Conservation (phyloP, 2,888 invertebrate species). For the Cosmia pyralina region DNA sequence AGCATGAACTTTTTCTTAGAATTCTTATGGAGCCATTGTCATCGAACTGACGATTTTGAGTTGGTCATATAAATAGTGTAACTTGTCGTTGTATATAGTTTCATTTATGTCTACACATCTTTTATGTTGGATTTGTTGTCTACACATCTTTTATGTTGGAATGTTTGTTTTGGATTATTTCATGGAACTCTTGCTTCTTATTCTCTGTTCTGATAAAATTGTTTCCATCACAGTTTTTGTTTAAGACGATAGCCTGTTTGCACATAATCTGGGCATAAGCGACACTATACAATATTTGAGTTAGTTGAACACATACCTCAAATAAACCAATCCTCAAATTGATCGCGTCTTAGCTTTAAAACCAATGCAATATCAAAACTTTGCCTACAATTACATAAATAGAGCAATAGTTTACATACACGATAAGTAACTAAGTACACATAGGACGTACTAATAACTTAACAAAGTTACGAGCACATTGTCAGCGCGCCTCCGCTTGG, state of each 20-base stretch:
- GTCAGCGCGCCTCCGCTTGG: conserved; percentile 62
- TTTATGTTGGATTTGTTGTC: too few relatives aligned
- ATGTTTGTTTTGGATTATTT: neutral
- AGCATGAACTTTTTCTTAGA: conserved; percentile 50
- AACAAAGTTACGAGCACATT: conserved; percentile 51
- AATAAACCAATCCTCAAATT: neutral
- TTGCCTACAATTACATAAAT: neutral
- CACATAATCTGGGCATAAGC: neutral
- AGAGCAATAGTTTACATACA: conserved; percentile 12
- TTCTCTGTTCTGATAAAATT: too few relatives aligned
- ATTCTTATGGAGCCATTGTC: conserved; percentile 20
- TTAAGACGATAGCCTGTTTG: neutral
- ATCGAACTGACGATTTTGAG: conserved; percentile 22
- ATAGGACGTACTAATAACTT: conserved; percentile 4
- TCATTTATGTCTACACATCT: neutral
- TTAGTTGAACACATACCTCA: neutral
- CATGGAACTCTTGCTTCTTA: neutral
- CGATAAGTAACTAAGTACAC: conserved; percentile 1
- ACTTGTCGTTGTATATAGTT: neutral
- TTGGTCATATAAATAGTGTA: neutral
- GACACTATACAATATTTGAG: too few relatives aligned
- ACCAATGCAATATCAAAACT: neutral
- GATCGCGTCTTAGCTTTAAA: neutral
- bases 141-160: too few relatives aligned
- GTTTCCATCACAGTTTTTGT: neutral